Evolutionary conservation across 1,140 invertebrate species (phyloP), one percentile per base, ranked within the genome.

Genomic region (Pseudomyrmex concolor): DNA sequence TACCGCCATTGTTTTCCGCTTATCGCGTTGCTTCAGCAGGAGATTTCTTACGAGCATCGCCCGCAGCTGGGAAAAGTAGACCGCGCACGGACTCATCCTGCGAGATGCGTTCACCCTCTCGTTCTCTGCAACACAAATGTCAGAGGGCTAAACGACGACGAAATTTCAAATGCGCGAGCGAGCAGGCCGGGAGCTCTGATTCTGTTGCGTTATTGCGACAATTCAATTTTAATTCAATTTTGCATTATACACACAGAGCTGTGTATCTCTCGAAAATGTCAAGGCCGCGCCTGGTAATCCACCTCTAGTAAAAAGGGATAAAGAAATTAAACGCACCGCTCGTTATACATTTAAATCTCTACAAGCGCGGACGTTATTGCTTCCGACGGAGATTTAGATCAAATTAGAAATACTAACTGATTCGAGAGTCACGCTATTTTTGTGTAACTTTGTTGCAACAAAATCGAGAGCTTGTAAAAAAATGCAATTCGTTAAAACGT

Each of bases 1-100:
- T 92, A 97, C 96, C 88, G 96, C 96, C 77, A 95, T 95, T 19
- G 96, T 97, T 94, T 96, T 96, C 89, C 96, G 94, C 85, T 96
- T 96, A 83, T 97, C 96, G 64, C 96, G 93, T 91, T 96, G 96
- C 93, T 97, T 97, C 59, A 97, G 94, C 83, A 96, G 94, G 85
- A 97, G 93, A 93, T 96, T 97, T 85, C 96, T 95, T 85, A 96
- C 95, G 87, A 96, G 94, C 94, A 96, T 97, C 45, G 96, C 96
- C 94, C 95, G 95, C 74, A 97, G 93, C 90, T 97, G 96, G 77
- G 95, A 95, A 91, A 93, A 88, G 85, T 94, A 94, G 85, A 94
- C 91, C 84, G 90, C 89, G 84, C 92, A 94, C 88, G 90, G 91
- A 82, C 90, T 92, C 93, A 94, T 94, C 73, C 77, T 93, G 88